Evolutionary conservation across 2,797 vertebrate genomes (phyloP), one percentile per base, ranked within the genome.

Genomic region (Saxicola maurus): DNA sequence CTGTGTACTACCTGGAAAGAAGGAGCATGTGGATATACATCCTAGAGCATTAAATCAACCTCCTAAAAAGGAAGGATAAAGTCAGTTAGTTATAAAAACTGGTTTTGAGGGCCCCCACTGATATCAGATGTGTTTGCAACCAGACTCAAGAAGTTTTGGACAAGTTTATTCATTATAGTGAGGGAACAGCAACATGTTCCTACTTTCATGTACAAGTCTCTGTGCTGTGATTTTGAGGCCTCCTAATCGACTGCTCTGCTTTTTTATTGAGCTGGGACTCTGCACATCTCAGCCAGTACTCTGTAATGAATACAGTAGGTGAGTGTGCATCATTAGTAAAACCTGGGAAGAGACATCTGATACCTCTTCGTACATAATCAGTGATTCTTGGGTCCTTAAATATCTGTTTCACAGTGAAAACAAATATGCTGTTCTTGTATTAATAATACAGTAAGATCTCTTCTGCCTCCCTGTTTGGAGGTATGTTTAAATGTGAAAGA

Each of bases 291-390:
- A 43, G 59, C 64, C 75, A 53, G 53, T 53, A 21, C 25, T 68
- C 33, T 72, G 42, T 86, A 84, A 72, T 62, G 60, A 87, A 38
- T 56, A 45, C 38, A 82, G 35, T 66, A 67, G 83, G 77, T 66
- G 35, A 82, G 25, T 64, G 43, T 91, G 67, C 43, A 67, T 92
- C 61, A 25, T 92, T 60, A 87, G 61, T 72, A 82, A 88, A 94
- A 94, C 81, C 87, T 69, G 35, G 60, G 45, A 45, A 72, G 59
- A 76, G 46, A 72, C 16, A 30, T 90, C 31, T 69, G 56, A 48
- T 93, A 67, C 53, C 37, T 94, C 49, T 38, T 81, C n/a, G 6
- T 65, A 37, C 25, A 46, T 79, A 51, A 85, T 33, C 45, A 66
- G 31, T 59, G 37, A 46, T 91, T 94, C 64, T 88, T 48, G 75